Evolutionary conservation across 2,797 vertebrate species (phyloP).

Genomic region (Danio albolineatus): DNA sequence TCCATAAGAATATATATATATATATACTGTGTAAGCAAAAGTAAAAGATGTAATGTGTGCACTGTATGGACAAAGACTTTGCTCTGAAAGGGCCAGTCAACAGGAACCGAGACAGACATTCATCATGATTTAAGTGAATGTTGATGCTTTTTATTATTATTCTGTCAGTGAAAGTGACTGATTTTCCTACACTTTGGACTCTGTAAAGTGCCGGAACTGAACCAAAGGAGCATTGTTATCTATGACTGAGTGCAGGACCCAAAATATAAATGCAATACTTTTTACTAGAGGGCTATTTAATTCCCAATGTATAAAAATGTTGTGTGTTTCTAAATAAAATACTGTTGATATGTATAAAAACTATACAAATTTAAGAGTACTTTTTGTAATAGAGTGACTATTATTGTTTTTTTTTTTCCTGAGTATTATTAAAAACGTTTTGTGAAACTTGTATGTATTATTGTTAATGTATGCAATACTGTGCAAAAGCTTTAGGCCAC

Average conservation of each 20-base stretch:
- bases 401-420: conserved; percentile 30
- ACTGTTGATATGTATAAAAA: conserved; percentile 38
- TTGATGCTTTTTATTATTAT: conserved; percentile 28
- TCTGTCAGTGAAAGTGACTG: conserved; percentile 39
- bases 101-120: conserved; percentile 16
- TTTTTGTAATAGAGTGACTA: conserved; percentile 16
- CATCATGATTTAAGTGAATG: conserved; percentile 19
- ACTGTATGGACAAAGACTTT: conserved; percentile 27
- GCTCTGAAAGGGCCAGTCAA: conserved; percentile 30
- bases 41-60: neutral
- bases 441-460: neutral
- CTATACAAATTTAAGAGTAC: conserved; percentile 14
- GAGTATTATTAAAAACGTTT: conserved; percentile 15
- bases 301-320: conserved; percentile 22
- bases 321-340: conserved; percentile 5
- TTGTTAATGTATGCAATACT: too few relatives aligned
- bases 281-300: conserved; percentile 37
- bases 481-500: too few relatives aligned
- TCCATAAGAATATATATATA: neutral
- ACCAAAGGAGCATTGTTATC: conserved; percentile 41
- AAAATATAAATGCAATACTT: conserved; percentile 37
- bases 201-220: conserved; percentile 26
- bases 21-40: neutral
- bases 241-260: conserved; percentile 28
- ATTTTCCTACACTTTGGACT: conserved; percentile 32